Conservation (phyloP, 2,888 invertebrate species). For the Atherix ibis region DNA sequence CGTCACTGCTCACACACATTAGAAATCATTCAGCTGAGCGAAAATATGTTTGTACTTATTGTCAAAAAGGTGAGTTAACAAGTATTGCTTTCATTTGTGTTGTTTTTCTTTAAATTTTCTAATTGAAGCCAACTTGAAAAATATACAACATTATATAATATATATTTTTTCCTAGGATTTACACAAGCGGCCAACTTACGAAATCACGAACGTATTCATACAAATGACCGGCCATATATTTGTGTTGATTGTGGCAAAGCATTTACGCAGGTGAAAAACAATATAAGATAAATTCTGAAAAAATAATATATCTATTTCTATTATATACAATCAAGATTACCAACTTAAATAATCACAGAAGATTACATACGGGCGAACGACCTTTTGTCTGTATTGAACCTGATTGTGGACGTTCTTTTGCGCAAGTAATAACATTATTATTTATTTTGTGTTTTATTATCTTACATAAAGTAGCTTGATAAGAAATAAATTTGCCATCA, state of each 20-base stretch:
- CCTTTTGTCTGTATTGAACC: constrained; percentile 33
- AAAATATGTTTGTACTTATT: constrained; percentile 31
- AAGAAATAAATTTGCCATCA: neutral
- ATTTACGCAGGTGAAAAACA: constrained; percentile 26
- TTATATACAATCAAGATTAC: constrained; percentile 30
- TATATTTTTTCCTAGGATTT: constrained; percentile 20
- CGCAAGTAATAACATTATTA: too few species aligned
- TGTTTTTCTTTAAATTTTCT: too few species aligned
- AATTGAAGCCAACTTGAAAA: too few species aligned
- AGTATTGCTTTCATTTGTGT: neutral
- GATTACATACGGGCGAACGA: constrained; percentile 32
- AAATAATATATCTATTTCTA: too few species aligned
- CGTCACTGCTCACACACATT: constrained; percentile 32
- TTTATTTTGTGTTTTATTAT: too few species aligned
- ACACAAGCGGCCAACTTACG: constrained; percentile 34
- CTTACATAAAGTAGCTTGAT: neutral
- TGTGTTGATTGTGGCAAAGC: constrained; percentile 33
- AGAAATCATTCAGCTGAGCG: constrained; percentile 33
- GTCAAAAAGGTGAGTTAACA: constrained; percentile 28
- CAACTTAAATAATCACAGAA: constrained; percentile 32
- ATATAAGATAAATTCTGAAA: too few species aligned
- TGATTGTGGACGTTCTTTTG: constrained; percentile 32
- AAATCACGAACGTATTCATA: constrained; percentile 33
- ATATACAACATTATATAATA: too few species aligned
- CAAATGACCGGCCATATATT: constrained; percentile 32